Conservation (phyloP, 92 coral and sea anemone genomes). For the Bergia sp. region DNA sequence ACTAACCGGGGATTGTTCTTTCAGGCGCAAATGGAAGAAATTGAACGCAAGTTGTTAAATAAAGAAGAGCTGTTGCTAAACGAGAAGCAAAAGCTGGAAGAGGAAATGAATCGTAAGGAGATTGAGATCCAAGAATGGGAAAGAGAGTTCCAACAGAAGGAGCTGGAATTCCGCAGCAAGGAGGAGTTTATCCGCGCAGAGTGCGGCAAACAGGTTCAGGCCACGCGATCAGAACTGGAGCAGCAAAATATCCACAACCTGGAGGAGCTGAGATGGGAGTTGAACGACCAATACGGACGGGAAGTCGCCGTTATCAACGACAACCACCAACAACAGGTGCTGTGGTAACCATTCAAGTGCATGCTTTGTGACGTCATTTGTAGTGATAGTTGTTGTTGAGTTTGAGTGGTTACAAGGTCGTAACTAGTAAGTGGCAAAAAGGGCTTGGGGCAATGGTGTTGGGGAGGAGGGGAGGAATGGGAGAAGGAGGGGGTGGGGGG, state of each 20-base stretch:
- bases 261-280: conserved; percentile 83
- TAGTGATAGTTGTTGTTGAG: background rate
- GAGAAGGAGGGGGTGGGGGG: background rate
- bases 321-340: conserved; percentile 94
- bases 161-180: conserved; percentile 67
- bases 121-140: conserved; percentile 92
- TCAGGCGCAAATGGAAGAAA: conserved; percentile 83
- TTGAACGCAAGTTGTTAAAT: conserved; percentile 80
- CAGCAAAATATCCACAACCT: conserved; percentile 71
- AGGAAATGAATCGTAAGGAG: conserved; percentile 90
- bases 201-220: conserved; percentile 58
- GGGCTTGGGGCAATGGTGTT: background rate
- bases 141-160: conserved; percentile 86
- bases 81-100: conserved; percentile 83
- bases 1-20: background rate
- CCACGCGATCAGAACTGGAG: conserved; percentile 73
- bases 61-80: conserved; percentile 80
- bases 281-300: conserved; percentile 82
- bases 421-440: background rate
- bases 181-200: conserved; percentile 69
- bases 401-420: background rate
- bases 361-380: conserved; percentile 7
- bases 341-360: conserved; percentile 62
- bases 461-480: background rate
- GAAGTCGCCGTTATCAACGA: conserved; percentile 76